phyloP scores from a whole-genome alignment of 1,140 invertebrate species.

The Ladona fulva region DNA sequence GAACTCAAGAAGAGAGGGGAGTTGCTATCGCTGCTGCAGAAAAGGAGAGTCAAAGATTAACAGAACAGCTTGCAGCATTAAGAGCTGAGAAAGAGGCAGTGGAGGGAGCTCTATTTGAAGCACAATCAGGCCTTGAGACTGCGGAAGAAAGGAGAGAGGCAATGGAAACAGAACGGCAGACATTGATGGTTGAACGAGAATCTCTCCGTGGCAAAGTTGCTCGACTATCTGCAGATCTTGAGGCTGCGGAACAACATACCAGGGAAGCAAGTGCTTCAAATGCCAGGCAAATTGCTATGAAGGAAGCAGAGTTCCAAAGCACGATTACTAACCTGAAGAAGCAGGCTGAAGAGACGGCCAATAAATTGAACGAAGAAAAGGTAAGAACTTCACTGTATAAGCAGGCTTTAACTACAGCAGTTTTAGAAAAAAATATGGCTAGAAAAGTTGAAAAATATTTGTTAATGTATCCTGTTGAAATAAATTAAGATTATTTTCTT shows the following conservation, averaged over 20 bases:
- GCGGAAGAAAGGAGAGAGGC: slow-evolving; percentile 58
- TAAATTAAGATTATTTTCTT: too few relatives aligned
- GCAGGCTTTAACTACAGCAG: too few relatives aligned
- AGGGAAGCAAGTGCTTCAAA: slow-evolving; percentile 62
- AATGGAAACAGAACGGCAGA: slow-evolving; percentile 65
- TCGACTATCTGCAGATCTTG: slow-evolving; percentile 62
- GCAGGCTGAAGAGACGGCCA: slow-evolving; percentile 58
- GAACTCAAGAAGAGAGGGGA: slow-evolving; percentile 74
- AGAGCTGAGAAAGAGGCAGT: slow-evolving; percentile 71
- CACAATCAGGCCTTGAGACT: slow-evolving; percentile 64
- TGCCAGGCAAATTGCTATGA: slow-evolving; percentile 56
- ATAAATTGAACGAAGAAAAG: slow-evolving; percentile 69
- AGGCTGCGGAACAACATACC: slow-evolving; percentile 59
- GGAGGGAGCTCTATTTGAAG: slow-evolving; percentile 70
- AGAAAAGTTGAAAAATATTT: background rate
- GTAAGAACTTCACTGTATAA: slow-evolving; percentile 30
- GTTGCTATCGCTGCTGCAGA: slow-evolving; percentile 57
- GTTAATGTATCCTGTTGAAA: too few relatives aligned
- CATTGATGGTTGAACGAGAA: slow-evolving; percentile 64
- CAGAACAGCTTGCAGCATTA: slow-evolving; percentile 63
- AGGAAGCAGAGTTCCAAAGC: slow-evolving; percentile 68
- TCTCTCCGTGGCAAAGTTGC: slow-evolving; percentile 55
- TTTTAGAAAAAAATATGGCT: background rate
- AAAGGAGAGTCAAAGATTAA: slow-evolving; percentile 65
- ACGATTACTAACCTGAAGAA: slow-evolving; percentile 60